phyloP scores from a whole-genome alignment of 2,113 vertebrate genomes.

The Anolis carolinensis region DNA sequence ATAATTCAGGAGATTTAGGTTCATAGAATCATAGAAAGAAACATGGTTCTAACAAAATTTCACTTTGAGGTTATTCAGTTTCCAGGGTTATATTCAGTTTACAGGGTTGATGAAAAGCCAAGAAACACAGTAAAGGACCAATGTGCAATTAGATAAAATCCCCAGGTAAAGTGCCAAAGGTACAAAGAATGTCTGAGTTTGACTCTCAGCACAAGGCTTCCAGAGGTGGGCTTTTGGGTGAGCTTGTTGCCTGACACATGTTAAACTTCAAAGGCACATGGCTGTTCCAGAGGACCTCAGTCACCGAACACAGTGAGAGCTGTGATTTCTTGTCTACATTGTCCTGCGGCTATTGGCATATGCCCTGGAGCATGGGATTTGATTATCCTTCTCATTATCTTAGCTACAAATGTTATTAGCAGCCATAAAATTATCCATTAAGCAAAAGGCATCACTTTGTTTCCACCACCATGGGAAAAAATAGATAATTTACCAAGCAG shows the following conservation, averaged over 20 bases:
- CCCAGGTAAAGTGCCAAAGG: not conserved
- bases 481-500: conserved; percentile 64
- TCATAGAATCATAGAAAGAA: too few relatives aligned
- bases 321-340: conserved; percentile 65
- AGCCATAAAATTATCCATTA: conserved; percentile 75
- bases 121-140: not conserved
- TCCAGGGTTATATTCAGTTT: not conserved
- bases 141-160: not conserved
- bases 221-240: not conserved
- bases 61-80: too few relatives aligned
- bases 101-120: not conserved
- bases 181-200: not conserved
- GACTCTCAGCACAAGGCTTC: not conserved
- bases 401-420: conserved; percentile 76
- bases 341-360: conserved; percentile 65
- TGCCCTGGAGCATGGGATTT: conserved; percentile 73
- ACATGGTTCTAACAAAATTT: too few relatives aligned
- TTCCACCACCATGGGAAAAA: conserved; percentile 57
- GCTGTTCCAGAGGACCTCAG: conserved; percentile 60
- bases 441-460: conserved; percentile 70
- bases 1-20: too few relatives aligned
- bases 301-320: conserved; percentile 45
- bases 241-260: not conserved
- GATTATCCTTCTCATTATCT: conserved; percentile 76
- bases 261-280: conserved; percentile 46